Evolutionary conservation across 2,797 vertebrate genomes (phyloP).

Genomic region (Remorina albescens): DNA sequence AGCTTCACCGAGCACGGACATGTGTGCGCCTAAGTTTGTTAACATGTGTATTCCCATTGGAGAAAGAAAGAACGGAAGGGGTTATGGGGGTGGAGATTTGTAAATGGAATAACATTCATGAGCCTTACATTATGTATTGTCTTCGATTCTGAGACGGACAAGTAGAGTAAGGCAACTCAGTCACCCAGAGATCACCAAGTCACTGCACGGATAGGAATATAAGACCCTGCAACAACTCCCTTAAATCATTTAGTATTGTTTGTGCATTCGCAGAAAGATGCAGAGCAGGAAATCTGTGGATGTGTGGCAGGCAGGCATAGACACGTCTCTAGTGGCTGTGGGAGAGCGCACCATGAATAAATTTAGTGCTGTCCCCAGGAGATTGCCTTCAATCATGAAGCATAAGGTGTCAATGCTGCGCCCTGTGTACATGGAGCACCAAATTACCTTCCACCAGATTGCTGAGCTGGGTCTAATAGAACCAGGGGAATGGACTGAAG

Average conservation of each 20-base stretch:
- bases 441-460: conserved; percentile 85
- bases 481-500: conserved; percentile 70
- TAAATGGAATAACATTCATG: conserved; percentile 67
- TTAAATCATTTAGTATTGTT: conserved; percentile 81
- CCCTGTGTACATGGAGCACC: conserved; percentile 80
- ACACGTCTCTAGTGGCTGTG: conserved; percentile 81
- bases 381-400: conserved; percentile 87
- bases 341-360: conserved; percentile 85
- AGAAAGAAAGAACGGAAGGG: conserved; percentile 52
- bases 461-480: conserved; percentile 81
- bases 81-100: conserved; percentile 56
- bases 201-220: conserved; percentile 55
- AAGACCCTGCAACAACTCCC: conserved; percentile 71
- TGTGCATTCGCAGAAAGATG: conserved; percentile 81
- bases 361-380: conserved; percentile 83
- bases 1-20: conserved; percentile 57
- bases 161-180: conserved; percentile 31
- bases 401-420: conserved; percentile 86
- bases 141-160: conserved; percentile 53
- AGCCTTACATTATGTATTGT: conserved; percentile 54
- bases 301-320: conserved; percentile 73
- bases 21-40: conserved; percentile 34
- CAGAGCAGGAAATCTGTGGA: conserved; percentile 79
- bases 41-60: conserved; percentile 66
- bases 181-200: conserved; percentile 58